These are phyloP conservation scores for Bellardia pandia DNA, from an alignment of 2,888 invertebrate genomes.

Conservation along the genomic window DNA sequence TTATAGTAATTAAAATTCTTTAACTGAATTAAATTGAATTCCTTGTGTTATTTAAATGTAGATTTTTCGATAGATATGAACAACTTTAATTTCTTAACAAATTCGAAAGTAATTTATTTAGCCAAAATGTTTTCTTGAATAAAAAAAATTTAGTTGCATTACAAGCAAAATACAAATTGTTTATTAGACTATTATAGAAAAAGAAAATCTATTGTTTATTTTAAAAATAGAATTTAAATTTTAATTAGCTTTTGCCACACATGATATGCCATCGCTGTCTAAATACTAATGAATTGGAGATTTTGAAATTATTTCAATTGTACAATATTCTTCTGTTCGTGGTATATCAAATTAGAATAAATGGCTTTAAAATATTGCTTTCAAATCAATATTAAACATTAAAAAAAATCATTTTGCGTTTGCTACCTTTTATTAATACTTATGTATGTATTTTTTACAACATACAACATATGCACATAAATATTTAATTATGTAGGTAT, in stretches of 20 bases:
- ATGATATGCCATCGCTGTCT: conserved; percentile 27
- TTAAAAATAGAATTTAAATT: conserved; percentile 9
- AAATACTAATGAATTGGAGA: neutral
- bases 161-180: conserved; percentile 31
- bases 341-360: conserved; percentile 8
- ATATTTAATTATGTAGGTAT: neutral
- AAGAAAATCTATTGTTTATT: conserved; percentile 15
- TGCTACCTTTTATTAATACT: neutral
- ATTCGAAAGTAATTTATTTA: conserved; percentile 49
- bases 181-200: conserved; percentile 11
- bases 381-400: neutral
- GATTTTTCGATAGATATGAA: conserved; percentile 6
- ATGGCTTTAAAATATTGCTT: conserved; percentile 18
- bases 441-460: neutral
- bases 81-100: conserved; percentile 16
- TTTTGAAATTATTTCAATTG: conserved; percentile 1
- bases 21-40: conserved; percentile 16
- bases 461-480: neutral
- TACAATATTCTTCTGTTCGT: conserved; percentile 6
- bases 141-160: conserved; percentile 32
- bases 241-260: conserved; percentile 35
- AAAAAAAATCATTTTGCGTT: conserved; percentile 5
- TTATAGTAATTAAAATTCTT: conserved; percentile 19
- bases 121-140: conserved; percentile 3
- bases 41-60: neutral